These are phyloP conservation scores for Pundamilia nyererei DNA, from an alignment of 2,113 vertebrate genomes.

Conservation along the genomic window DNA sequence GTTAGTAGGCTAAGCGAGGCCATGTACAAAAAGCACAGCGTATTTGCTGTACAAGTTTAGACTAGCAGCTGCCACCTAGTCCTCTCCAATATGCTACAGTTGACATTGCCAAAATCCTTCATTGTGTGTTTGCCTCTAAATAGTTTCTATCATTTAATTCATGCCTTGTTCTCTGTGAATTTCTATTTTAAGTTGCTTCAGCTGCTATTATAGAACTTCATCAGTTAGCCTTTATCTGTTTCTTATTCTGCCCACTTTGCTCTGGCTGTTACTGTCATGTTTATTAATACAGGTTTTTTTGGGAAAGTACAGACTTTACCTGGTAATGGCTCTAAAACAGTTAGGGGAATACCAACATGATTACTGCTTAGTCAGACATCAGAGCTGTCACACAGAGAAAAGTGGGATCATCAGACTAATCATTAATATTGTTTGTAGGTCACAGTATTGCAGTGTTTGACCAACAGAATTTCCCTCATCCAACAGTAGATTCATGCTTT, in stretches of 20 bases:
- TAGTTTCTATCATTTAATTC: not conserved
- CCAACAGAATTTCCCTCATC: not conserved
- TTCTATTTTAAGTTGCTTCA: not conserved
- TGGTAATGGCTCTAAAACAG: not conserved
- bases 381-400: not conserved
- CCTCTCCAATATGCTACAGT: not conserved
- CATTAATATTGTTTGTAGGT: not conserved
- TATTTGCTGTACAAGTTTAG: slow-evolving; percentile 11
- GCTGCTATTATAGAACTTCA: not conserved
- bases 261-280: not conserved
- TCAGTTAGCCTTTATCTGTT: not conserved
- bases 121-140: not conserved
- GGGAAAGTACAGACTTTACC: not conserved
- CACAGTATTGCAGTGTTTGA: not conserved
- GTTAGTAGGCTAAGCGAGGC: slow-evolving; percentile 1
- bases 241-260: not conserved
- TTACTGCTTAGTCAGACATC: not conserved
- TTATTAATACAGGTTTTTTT: not conserved
- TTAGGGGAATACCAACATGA: not conserved
- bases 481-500: not conserved
- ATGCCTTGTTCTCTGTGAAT: not conserved
- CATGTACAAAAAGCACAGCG: slow-evolving; percentile 16
- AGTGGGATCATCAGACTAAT: not conserved
- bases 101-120: not conserved
- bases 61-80: slow-evolving; percentile 22